These are phyloP conservation scores for Epicauta chinensis DNA, from an alignment of 1,140 invertebrate genomes.

Conservation along the genomic window DNA sequence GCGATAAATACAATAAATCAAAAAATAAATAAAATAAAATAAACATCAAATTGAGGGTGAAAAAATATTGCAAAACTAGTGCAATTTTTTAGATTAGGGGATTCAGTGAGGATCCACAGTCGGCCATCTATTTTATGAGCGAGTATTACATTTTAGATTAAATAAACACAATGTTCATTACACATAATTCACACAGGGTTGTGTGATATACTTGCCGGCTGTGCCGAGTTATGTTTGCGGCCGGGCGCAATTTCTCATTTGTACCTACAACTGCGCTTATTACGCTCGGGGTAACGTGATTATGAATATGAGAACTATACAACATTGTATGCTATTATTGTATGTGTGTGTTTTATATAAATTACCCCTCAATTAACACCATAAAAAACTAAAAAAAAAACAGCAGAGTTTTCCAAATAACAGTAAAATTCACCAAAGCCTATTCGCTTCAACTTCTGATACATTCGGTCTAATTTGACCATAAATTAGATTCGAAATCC, in stretches of 20 bases:
- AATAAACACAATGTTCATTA: slow-evolving; percentile 22
- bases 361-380: not conserved
- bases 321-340: not conserved
- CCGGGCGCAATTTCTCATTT: slow-evolving; percentile 37
- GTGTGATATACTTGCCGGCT: slow-evolving; percentile 36
- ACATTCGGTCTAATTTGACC: too few species aligned
- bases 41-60: slow-evolving; percentile 3
- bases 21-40: slow-evolving; percentile 9
- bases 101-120: slow-evolving; percentile 2
- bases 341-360: slow-evolving; percentile 4
- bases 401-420: too few species aligned
- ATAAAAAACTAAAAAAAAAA: too few species aligned
- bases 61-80: too few species aligned
- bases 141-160: slow-evolving; percentile 17
- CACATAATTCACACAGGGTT: slow-evolving; percentile 31
- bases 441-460: too few species aligned
- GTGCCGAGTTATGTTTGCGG: slow-evolving; percentile 33
- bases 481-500: too few species aligned
- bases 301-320: slow-evolving; percentile 37
- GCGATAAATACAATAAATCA: slow-evolving; percentile 5
- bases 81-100: slow-evolving; percentile 9
- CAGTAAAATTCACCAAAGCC: too few species aligned
- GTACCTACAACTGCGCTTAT: slow-evolving; percentile 40
- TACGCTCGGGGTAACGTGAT: slow-evolving; percentile 38
- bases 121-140: slow-evolving; percentile 10